Evolutionary conservation across 2,888 invertebrate genomes (phyloP).

Genomic region (Oxystoma pomonae): DNA sequence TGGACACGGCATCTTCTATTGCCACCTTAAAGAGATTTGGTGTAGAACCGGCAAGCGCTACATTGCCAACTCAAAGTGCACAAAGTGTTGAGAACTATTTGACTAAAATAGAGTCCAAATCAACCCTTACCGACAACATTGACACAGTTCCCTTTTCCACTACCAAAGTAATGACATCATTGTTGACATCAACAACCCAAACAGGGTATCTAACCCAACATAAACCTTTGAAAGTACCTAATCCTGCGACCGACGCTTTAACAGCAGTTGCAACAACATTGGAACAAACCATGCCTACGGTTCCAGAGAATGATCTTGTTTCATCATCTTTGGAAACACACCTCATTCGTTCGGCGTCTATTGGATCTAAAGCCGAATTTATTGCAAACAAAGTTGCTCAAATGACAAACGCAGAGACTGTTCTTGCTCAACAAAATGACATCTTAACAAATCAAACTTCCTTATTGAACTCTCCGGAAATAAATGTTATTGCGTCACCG

Average conservation of each 20-base stretch:
- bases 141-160: constrained; percentile 17
- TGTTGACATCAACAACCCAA: constrained; percentile 22
- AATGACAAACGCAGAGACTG: constrained; percentile 23
- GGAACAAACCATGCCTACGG: constrained; percentile 33
- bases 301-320: constrained; percentile 58
- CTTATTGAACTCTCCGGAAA: constrained; percentile 35
- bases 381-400: constrained; percentile 27
- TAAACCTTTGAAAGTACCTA: too few relatives aligned
- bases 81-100: constrained; percentile 59
- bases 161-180: constrained; percentile 25
- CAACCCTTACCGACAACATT: constrained; percentile 6
- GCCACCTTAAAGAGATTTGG: constrained; percentile 51
- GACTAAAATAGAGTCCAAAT: constrained; percentile 50
- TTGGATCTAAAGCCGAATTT: constrained; percentile 9
- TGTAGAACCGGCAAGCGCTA: constrained; percentile 45
- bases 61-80: constrained; percentile 55
- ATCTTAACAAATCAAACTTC: constrained; percentile 42
- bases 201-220: constrained; percentile 25
- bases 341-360: constrained; percentile 38
- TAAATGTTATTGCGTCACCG: constrained; percentile 37
- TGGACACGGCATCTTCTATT: constrained; percentile 54
- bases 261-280: constrained; percentile 34
- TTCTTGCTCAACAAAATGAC: constrained; percentile 42
- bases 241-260: constrained; percentile 37
- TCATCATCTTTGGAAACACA: constrained; percentile 54